A percentile compares a stretch with the other conserved stretches of the same genome.
Evolutionary conservation across 1,140 invertebrate genomes (phyloP).

Genomic region (Brachionus calyciflorus): DNA sequence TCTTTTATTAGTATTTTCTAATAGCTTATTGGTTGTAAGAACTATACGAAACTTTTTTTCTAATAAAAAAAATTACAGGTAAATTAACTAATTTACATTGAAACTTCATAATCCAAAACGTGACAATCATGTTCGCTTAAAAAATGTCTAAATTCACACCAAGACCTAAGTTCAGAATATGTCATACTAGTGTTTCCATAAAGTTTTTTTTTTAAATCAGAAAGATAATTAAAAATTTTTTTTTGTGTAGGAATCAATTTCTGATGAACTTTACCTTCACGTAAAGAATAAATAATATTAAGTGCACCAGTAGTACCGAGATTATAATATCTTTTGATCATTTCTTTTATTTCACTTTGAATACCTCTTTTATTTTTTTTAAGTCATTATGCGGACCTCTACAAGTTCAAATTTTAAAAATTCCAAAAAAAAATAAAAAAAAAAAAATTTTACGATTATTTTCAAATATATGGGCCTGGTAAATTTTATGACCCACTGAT

Average conservation of each 20-base stretch:
- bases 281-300: constrained; percentile 12
- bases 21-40: not conserved
- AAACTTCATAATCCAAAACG: not conserved
- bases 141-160: not conserved
- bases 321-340: not conserved
- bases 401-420: not conserved
- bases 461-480: no score
- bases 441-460: not conserved
- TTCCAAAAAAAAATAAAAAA: not conserved
- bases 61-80: not conserved
- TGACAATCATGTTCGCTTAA: not conserved
- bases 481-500: no score
- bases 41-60: not conserved
- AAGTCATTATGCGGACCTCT: not conserved
- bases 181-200: not conserved
- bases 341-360: not conserved
- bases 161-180: not conserved
- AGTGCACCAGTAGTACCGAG: not conserved
- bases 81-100: constrained; percentile 1
- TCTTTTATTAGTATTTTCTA: constrained; percentile 5
- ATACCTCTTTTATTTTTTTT: constrained; percentile 11
- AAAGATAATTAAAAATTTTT: not conserved
- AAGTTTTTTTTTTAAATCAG: not conserved
- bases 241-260: constrained; percentile 7
- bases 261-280: not conserved